Percentiles rank a stretch among this genome's conserved stretches.
These are phyloP conservation scores for Phalacrocorax pelagicus DNA, from an alignment of 2,113 vertebrate species.

Conservation along the genomic window DNA sequence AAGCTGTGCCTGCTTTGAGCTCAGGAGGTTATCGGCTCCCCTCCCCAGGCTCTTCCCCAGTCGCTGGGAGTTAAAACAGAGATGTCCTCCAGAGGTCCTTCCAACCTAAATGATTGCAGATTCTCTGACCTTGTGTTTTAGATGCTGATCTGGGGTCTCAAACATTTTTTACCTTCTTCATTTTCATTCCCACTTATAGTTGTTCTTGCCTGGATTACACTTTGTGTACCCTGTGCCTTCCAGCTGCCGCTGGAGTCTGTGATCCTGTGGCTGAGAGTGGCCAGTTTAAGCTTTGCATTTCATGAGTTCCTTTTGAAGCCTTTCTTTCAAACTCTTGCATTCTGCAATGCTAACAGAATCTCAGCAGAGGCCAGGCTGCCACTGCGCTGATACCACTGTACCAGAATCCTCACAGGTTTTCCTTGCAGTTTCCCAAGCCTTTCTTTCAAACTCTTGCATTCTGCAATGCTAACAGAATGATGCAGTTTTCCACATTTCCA, in stretches of 20 bases:
- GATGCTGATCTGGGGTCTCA: neutral
- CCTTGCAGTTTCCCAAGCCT: neutral
- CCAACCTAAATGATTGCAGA: neutral
- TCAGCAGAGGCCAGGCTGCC: neutral
- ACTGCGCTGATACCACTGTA: neutral
- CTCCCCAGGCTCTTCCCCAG: neutral
- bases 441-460: too few species aligned
- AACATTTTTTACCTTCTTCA: neutral
- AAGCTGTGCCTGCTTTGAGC: neutral
- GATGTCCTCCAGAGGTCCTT: slow-evolving; percentile 55
- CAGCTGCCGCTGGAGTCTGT: neutral
- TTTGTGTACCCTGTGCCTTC: neutral
- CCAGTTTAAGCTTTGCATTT: neutral
- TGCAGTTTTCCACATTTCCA: neutral
- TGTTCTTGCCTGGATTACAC: neutral
- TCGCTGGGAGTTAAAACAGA: neutral
- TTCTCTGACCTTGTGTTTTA: neutral
- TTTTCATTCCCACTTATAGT: neutral
- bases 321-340: neutral
- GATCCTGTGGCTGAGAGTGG: neutral
- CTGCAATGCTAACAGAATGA: too few species aligned
- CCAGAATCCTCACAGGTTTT: neutral
- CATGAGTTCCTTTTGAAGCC: neutral
- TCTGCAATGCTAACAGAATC: neutral
- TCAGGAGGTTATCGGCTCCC: neutral